Evolutionary conservation across 2,113 vertebrate genomes (phyloP).

Genomic region (Plestiodon gilberti): DNA sequence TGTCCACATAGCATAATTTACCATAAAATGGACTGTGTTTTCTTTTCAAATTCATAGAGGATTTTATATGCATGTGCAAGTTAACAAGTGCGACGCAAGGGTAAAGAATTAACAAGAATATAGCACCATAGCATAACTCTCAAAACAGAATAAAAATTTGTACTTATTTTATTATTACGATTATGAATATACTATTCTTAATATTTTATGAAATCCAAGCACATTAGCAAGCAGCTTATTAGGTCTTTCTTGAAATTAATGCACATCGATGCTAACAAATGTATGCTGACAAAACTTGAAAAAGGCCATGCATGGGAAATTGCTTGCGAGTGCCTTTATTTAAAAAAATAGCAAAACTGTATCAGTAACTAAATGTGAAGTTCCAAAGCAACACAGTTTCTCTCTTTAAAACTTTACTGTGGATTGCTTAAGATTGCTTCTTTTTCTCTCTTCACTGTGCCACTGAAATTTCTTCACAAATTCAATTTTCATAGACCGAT

Average conservation of each 20-base stretch:
- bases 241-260: not conserved
- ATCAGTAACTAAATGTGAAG: not conserved
- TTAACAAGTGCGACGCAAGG: not conserved
- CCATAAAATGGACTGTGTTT: not conserved
- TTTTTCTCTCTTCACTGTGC: not conserved
- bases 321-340: not conserved
- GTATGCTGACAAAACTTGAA: not conserved
- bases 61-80: not conserved
- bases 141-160: not conserved
- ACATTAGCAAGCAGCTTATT: not conserved
- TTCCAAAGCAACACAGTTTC: not conserved
- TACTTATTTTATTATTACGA: too few species aligned
- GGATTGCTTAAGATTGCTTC: not conserved
- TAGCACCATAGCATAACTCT: not conserved
- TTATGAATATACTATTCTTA: too few species aligned
- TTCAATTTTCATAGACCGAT: not conserved
- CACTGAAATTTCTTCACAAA: slow-evolving; percentile 18
- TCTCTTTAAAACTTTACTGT: not conserved
- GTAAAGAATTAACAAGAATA: slow-evolving; percentile 2
- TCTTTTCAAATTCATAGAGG: not conserved
- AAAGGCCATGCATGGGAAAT: not conserved
- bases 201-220: slow-evolving; percentile 9
- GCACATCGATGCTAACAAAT: not conserved
- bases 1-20: not conserved
- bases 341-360: not conserved